Base-by-base conservation (phyloP, 1,140 invertebrate genomes). In the Drosophila rufa region DNA sequence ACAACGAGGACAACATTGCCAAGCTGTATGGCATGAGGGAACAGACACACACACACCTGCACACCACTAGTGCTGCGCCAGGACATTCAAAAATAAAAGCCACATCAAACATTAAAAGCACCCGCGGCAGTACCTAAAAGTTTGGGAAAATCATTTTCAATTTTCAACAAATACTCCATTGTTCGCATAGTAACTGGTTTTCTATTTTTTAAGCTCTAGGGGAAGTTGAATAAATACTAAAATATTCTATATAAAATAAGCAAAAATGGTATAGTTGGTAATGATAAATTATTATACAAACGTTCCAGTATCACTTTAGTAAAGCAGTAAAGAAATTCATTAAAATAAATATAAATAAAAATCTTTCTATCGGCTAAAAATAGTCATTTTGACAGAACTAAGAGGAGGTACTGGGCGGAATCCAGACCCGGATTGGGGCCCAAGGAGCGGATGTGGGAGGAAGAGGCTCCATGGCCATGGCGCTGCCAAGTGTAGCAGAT, bases 401-500 rank as follows among this genome's bases (percentile, higher is more conserved):
- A 9, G 9, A 17, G 30, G 40, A 51, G 50, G 22, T 33, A 46
- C 22, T 30, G 51, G 11, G 4, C 53, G 38, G 71, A 38, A 47
- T 50, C 60, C 33, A 61, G 40, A 62, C 4, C 57, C 30, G 57
- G 42, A 46, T 46, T 2, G 40, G 5, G 40, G 40, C 40, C 19
- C 30, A 66, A 66, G 57, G 17, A 77, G 56, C 75, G 75, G 75
- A 79, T 62, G 74, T 73, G 51, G 51, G 71, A 27, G 74, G 71
- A 51, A 15, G 36, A 42, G 75, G 42, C 65, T 82, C 58, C 61
- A 65, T 82, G 83, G 83, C 71, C 83, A 78, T 87, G 83, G 62
- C 70, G 73, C 74, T 89, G 80, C 77, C 80, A 89, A 87, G 84
- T 87, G 84, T 87, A 84, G 77, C 84, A 89, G 84, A 90, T 89